A percentile compares a stretch with the other conserved stretches of the same genome.
Conservation (phyloP, 53 echinoderm and acorn worm species). For the Echinometra lucunter region DNA sequence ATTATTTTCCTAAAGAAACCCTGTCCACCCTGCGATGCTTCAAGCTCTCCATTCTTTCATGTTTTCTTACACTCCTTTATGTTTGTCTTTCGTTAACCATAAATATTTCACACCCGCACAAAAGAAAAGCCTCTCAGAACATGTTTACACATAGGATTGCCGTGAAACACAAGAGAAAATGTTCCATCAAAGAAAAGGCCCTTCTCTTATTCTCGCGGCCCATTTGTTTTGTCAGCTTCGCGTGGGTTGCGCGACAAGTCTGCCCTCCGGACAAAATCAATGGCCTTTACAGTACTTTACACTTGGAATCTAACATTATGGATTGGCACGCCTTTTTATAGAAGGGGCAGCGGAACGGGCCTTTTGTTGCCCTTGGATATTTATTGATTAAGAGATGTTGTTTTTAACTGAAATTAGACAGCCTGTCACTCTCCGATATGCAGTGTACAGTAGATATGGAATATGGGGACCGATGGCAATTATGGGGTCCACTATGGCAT, state of each 20-base stretch:
- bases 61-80: background rate
- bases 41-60: background rate
- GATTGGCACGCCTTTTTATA: conserved; percentile 35
- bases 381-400: conserved; percentile 10
- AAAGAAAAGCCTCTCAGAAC: background rate
- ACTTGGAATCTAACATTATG: conserved; percentile 26
- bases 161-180: background rate
- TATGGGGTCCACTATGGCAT: too few species aligned
- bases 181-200: background rate
- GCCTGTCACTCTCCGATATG: background rate
- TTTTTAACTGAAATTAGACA: background rate
- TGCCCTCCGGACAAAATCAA: conserved; percentile 6
- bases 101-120: background rate
- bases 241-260: conserved; percentile 25
- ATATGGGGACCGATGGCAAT: too few species aligned
- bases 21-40: background rate
- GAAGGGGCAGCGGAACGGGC: conserved; percentile 18
- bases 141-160: background rate
- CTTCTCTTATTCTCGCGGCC: background rate
- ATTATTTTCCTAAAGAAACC: background rate
- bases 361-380: background rate
- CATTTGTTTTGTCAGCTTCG: background rate
- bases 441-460: too few species aligned
- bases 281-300: conserved; percentile 12
- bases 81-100: background rate